Conservation (phyloP, 37 sponge, comb jelly and placozoan species). For the Amphimedon queenslandica region DNA sequence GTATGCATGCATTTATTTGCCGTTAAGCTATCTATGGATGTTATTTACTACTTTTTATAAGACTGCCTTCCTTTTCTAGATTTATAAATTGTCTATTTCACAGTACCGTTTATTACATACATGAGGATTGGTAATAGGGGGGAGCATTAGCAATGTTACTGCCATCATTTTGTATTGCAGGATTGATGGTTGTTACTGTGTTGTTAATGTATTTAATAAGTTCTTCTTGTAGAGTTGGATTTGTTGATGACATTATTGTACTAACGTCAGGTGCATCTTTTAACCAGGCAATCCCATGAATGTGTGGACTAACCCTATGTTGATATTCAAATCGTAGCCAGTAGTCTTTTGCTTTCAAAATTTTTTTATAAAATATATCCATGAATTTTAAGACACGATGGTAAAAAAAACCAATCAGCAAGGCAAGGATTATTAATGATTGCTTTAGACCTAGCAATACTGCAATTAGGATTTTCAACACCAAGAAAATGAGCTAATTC, state of each 20-base stretch:
- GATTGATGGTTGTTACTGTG: slow-evolving; percentile 20
- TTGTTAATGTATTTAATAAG: slow-evolving; percentile 13
- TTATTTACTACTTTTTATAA: too few species aligned
- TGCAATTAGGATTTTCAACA: slow-evolving; percentile 21
- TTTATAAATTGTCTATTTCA: slow-evolving; percentile 14
- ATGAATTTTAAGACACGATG: slow-evolving; percentile 38
- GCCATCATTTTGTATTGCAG: slow-evolving; percentile 21
- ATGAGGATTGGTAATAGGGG: slow-evolving; percentile 29
- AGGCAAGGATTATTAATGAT: slow-evolving; percentile 51
- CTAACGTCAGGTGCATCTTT: slow-evolving; percentile 43
- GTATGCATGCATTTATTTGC: too few species aligned
- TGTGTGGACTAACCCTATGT: slow-evolving; percentile 53
- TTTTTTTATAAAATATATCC: slow-evolving; percentile 29
- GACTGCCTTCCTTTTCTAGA: too few species aligned
- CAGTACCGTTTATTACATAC: slow-evolving; percentile 19
- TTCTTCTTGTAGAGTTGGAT: neutral
- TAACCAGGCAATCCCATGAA: slow-evolving; percentile 57
- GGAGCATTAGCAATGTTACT: slow-evolving; percentile 32
- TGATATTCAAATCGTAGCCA: slow-evolving; percentile 64
- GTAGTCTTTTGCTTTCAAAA: slow-evolving; percentile 53
- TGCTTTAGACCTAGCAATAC: slow-evolving; percentile 8
- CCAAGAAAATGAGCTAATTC: slow-evolving; percentile 41
- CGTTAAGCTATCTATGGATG: too few species aligned
- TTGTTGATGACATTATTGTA: neutral
- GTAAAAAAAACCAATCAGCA: slow-evolving; percentile 62